A percentile compares a stretch with the other conserved stretches of the same genome.
These are phyloP conservation scores for Gnathonemus echidnorhynchus DNA, from an alignment of 2,113 vertebrate genomes.

Conservation along the genomic window DNA sequence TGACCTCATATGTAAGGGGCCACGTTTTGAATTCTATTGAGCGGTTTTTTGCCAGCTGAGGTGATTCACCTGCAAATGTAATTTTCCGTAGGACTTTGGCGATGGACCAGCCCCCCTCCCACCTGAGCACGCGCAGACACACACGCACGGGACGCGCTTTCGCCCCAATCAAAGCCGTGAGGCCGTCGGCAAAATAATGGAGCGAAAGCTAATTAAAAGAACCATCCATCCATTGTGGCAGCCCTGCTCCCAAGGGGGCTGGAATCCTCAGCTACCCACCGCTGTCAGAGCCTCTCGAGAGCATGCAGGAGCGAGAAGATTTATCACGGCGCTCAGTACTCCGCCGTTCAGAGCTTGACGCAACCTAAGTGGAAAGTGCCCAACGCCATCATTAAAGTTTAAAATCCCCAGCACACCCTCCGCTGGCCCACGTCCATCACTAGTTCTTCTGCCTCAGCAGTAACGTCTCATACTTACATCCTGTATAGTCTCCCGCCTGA, in stretches of 20 bases:
- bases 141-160: background rate
- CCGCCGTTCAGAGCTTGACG: background rate
- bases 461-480: background rate
- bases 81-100: background rate
- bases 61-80: slow-evolving; percentile 4
- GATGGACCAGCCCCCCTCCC: background rate
- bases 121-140: background rate
- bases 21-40: background rate
- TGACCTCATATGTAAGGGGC: background rate
- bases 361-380: background rate
- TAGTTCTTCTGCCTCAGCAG: background rate
- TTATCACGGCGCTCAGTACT: background rate
- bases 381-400: background rate
- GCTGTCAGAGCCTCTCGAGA: background rate
- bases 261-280: background rate
- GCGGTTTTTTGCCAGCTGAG: background rate
- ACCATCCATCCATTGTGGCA: slow-evolving; percentile 7
- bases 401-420: background rate
- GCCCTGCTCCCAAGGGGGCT: background rate
- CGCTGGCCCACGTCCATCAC: background rate
- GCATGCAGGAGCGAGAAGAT: background rate
- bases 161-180: background rate
- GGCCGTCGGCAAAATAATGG: background rate
- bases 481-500: background rate
- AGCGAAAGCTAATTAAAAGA: background rate